phyloP scores from a whole-genome alignment of 2,888 invertebrate species.

The Apamea epomidion region DNA sequence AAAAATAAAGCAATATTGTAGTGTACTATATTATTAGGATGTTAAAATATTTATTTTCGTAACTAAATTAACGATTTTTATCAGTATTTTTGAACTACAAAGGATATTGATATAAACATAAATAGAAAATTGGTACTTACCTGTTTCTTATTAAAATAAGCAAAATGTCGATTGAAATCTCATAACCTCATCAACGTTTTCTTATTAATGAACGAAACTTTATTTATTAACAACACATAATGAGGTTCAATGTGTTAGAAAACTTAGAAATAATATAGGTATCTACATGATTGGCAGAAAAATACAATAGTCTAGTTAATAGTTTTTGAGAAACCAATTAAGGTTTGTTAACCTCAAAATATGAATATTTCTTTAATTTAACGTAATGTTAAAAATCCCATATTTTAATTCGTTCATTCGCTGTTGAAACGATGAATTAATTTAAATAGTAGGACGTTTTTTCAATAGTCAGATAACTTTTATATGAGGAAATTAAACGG shows the following conservation, averaged over 20 bases:
- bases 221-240: background rate
- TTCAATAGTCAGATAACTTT: background rate
- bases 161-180: conserved; percentile 6
- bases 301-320: background rate
- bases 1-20: background rate
- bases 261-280: background rate
- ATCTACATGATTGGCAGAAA: background rate
- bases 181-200: background rate
- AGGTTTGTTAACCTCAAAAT: background rate
- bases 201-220: background rate
- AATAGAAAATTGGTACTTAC: background rate
- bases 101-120: background rate
- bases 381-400: background rate
- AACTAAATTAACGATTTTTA: background rate
- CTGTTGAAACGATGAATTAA: background rate
- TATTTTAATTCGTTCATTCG: background rate
- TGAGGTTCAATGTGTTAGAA: background rate
- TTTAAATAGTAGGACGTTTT: background rate
- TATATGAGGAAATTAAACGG: background rate
- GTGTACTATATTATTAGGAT: background rate
- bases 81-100: conserved; percentile 12
- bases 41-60: conserved; percentile 4
- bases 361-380: background rate
- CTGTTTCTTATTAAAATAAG: conserved; percentile 2
- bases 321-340: background rate